Evolutionary conservation across 2,113 vertebrate genomes (phyloP), one percentile per base, ranked within the genome.

Genomic region (Mystacornis crossleyi): DNA sequence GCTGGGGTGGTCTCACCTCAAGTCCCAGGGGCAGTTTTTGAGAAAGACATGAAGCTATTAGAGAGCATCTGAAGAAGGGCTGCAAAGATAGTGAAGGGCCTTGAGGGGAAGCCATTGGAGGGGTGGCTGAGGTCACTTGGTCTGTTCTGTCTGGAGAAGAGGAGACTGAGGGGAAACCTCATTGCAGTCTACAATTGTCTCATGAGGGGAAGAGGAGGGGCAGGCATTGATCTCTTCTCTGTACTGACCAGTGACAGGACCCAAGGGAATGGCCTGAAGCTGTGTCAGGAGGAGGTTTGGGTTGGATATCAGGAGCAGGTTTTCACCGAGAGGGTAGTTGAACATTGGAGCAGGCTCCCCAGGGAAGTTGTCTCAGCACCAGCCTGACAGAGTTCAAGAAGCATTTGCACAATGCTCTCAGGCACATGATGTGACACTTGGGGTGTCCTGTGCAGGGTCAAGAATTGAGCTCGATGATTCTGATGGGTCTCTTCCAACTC

Each of bases 271-370:
- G 10, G 8, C 10, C 7, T 51, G 8, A 38, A 29, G 9, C 1
- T 66, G 12, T 18, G 12, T 29, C 10, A 33, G 38, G 26, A 19
- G 45, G 5, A 53, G n/a, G 13, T 47, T 40, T 60, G 2, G 11
- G 3, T 3, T 47, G 24, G 17, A 5, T 34, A 12, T 31, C 19
- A 34, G 8, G n/a, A 40, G 47, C 15, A 25, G 2, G 4, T 81
- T 60, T 67, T 81, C 33, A n/a, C 4, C 0, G 0, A 12, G 24
- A 31, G 17, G 8, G 8, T 47, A 6, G 2, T 0, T 40, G 61
- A 7, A 7, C 38, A 15, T 16, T 38, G 7, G 18, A 45, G 45
- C 9, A n/a, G 21, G 7, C 5, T 47, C 12, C 25, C 13, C 19
- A 18, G 29, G 38, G 14, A 1, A 74, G 19, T 25, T n/a, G 24